These are phyloP conservation scores for Mesorhabditis spiculigera DNA, from an alignment of 2,888 invertebrate genomes.

Conservation along the genomic window DNA sequence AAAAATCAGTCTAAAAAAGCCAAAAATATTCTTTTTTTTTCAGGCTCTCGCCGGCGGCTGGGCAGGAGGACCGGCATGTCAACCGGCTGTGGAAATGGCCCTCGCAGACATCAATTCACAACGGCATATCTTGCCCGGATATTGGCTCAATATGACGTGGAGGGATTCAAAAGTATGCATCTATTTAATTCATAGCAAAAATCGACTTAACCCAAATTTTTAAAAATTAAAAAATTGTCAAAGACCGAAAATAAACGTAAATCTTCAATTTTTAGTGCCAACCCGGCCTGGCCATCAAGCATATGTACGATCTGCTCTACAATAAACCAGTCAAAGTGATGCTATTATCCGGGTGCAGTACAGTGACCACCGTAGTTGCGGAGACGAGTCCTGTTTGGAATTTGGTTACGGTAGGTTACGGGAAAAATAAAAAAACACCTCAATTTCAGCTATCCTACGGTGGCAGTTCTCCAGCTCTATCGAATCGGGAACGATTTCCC, in stretches of 20 bases:
- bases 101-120: constrained; percentile 79
- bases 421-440: constrained; percentile 5
- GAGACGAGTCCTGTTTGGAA: constrained; percentile 99
- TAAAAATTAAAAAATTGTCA: no score
- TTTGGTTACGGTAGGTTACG: constrained; percentile 84
- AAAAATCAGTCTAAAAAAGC: background rate
- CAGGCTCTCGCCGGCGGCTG: background rate
- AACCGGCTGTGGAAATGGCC: constrained; percentile 93
- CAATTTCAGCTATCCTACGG: constrained; percentile 85
- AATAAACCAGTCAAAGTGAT: constrained; percentile 79
- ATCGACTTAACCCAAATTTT: no score
- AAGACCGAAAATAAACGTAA: no score
- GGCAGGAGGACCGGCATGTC: constrained; percentile 71
- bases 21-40: background rate
- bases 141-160: constrained; percentile 52
- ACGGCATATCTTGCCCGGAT: constrained; percentile 50
- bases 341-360: constrained; percentile 87
- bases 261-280: constrained; percentile 89
- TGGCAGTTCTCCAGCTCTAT: constrained; percentile 94
- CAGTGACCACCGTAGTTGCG: constrained; percentile 96
- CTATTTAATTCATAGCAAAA: no score
- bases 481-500: constrained; percentile 91
- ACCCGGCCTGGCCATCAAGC: constrained; percentile 93
- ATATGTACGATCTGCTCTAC: constrained; percentile 96
- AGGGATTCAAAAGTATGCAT: constrained; percentile 55